Evolutionary conservation across 2,888 invertebrate species (phyloP), one percentile per base, ranked within the genome.

Genomic region (Tipula confusa): DNA sequence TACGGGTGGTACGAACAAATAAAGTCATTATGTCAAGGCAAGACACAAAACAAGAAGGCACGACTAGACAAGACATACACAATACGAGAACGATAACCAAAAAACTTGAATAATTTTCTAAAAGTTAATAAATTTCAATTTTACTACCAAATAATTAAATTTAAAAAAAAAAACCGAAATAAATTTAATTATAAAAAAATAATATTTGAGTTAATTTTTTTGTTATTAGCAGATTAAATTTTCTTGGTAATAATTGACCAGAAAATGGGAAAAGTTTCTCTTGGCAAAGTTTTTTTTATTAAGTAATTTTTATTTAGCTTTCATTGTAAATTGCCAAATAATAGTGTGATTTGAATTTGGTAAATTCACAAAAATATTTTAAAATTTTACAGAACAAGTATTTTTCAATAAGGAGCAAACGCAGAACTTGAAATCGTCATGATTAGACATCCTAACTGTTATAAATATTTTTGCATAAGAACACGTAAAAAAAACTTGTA

Each of bases 181-280:
- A 64, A 64, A 64, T 64, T 64, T 64, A 64, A 64, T 64, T 64
- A 64, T 9, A 64, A 64, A 64, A 33, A 64, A 24, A 18, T 64
- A 64, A 64, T 64, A 64, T 64, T 64, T 64, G 64, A 64, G 18
- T 36, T 36, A 36, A 36, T 7, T 43, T 43, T n/a, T 43, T 43
- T n/a, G n/a, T 43, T 43, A 43, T 43, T 43, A 43, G 15, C 43
- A 43, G 43, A 43, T n/a, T 43, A n/a, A 5, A 43, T 43, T 64
- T 43, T n/a, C n/a, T 64, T 64, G 24, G 64, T 64, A 64, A 64
- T 64, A 64, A 64, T 64, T 64, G 24, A 64, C 64, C 64, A 64
- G 64, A 64, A 64, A 64, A 64, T 64, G 64, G 18, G 64, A 64
- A 64, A 64, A 64, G 64, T 64, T 64, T 64, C 24, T 64, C 24